These are phyloP conservation scores for Rhyacophila evoluta DNA, from an alignment of 2,888 invertebrate species.

Conservation along the genomic window DNA sequence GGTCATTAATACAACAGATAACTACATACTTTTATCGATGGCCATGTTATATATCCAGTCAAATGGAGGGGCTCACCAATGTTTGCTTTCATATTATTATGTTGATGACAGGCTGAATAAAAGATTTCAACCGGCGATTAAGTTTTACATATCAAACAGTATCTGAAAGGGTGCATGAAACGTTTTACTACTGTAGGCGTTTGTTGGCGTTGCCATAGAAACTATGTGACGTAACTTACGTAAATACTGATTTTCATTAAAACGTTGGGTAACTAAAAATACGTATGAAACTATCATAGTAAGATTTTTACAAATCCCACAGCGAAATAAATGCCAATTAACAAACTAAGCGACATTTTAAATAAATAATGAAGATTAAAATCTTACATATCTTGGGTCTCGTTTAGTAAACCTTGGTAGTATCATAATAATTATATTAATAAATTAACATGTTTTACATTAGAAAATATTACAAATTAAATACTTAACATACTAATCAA, in stretches of 20 bases:
- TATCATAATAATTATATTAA: no score
- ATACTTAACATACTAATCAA: no score
- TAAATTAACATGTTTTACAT: no score
- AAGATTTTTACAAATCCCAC: no score
- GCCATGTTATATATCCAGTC: not conserved
- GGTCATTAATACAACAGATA: not conserved
- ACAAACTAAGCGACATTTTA: no score
- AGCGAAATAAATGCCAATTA: no score
- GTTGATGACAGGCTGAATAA: not conserved
- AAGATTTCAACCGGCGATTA: not conserved
- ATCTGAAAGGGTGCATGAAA: slow-evolving; percentile 8
- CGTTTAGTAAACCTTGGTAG: no score
- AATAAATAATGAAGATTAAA: no score
- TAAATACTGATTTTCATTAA: slow-evolving; percentile 33
- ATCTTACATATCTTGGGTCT: no score
- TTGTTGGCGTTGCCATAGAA: slow-evolving; percentile 49
- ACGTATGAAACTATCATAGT: not conserved
- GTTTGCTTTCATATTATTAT: not conserved
- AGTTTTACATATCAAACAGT: slow-evolving; percentile 3
- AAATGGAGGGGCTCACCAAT: not conserved
- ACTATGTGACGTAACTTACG: slow-evolving; percentile 51
- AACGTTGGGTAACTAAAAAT: slow-evolving; percentile 3
- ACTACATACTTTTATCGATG: not conserved
- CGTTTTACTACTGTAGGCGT: slow-evolving; percentile 47
- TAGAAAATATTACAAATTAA: no score